Base-by-base conservation (phyloP, 2,113 vertebrate genomes). In the Hippocampus guttulatus region DNA sequence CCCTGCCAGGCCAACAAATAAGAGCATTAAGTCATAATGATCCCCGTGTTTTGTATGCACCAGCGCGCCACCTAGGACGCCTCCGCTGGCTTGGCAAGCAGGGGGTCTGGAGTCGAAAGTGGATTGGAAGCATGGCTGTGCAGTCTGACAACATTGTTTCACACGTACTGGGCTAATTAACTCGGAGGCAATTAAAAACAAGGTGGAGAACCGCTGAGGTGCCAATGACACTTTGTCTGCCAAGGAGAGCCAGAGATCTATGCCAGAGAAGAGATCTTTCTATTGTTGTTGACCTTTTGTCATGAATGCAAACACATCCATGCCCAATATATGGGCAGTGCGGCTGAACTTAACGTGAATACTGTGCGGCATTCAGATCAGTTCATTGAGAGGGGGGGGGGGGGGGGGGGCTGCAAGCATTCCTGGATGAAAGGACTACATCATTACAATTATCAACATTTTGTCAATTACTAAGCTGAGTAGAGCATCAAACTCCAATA, bases 81-180 rank as follows among this genome's bases (percentile, higher is more conserved):
- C 79, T 82, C 83, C 78, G 77, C 85, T 55, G 16, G 43, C 43
- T 87, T 84, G 84, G 83, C 77, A 80, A 84, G 81, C 75, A 54
- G 88, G 87, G 82, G 85, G 75, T 82, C 81, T 41, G 23, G 41
- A 68, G 66, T 51, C 70, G 80, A 75, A 76, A 77, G 82, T 69
- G 52, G 75, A 84, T 78, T 12, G 72, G 82, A 79, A 84, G 77
- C 78, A 68, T 57, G 70, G 80, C 76, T 70, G 85, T 82, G 85
- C 85, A 86, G 82, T 85, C 87, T 86, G 87, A 89, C 89, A 89
- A 91, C 88, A 88, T 85, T 89, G 88, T 89, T 90, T 90, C 90
- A 90, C 89, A 91, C 88, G 87, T 88, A 73, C 87, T 81, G 81
- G 83, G 87, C 87, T 91, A 90, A 92, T 91, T 90, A 91, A 91